phyloP scores from a whole-genome alignment of 53 echinoderm and acorn worm species.

The Glandiceps talaboti region DNA sequence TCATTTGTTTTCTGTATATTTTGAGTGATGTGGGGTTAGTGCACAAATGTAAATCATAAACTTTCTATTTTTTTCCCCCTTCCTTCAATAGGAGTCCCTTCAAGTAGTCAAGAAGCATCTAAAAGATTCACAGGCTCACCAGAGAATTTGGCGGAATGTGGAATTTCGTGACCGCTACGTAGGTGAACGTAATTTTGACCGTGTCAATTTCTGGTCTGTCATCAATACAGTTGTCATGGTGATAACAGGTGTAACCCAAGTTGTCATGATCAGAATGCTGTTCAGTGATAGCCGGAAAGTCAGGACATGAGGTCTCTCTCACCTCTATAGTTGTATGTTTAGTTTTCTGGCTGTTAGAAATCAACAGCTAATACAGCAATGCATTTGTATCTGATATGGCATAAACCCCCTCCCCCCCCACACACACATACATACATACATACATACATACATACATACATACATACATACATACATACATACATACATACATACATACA shows the following conservation, averaged over 20 bases:
- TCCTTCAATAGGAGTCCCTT: constrained; percentile 41
- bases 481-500: too few species aligned
- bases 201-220: constrained; percentile 76
- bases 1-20: too few species aligned
- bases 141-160: constrained; percentile 72
- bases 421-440: too few species aligned
- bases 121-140: constrained; percentile 56
- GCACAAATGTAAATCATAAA: too few species aligned
- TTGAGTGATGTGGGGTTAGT: too few species aligned
- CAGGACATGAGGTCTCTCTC: neutral
- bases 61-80: constrained; percentile 7
- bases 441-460: too few species aligned
- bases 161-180: constrained; percentile 88
- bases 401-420: too few species aligned
- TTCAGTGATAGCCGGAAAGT: constrained; percentile 25
- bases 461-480: too few species aligned
- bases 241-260: constrained; percentile 48
- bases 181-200: constrained; percentile 76
- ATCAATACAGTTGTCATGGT: constrained; percentile 59
- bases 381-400: too few species aligned
- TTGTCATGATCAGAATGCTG: constrained; percentile 75
- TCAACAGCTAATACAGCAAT: too few species aligned
- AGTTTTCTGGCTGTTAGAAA: too few species aligned
- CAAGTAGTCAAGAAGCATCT: constrained; percentile 60
- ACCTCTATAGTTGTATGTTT: too few species aligned